phyloP scores from a whole-genome alignment of 2,113 vertebrate species.

The Malurus melanocephalus region DNA sequence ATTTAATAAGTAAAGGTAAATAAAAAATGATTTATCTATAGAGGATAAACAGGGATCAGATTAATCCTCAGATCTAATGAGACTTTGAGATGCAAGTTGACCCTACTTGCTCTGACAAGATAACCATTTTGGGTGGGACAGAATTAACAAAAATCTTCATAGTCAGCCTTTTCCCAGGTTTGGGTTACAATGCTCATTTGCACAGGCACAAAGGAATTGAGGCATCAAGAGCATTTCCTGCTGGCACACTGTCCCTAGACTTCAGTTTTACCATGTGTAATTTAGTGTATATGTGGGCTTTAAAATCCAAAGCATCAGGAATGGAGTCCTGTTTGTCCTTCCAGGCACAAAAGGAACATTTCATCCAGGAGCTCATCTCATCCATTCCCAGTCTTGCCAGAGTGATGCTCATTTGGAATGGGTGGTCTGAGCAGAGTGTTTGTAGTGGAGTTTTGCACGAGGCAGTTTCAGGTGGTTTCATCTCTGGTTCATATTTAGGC shows the following conservation, averaged over 20 bases:
- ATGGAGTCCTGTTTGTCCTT: not conserved
- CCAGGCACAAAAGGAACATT: not conserved
- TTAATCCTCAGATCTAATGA: not conserved
- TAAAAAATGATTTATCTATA: not conserved
- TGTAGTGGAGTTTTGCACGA: not conserved
- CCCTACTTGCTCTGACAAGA: not conserved
- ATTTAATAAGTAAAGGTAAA: not conserved
- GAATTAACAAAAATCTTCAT: not conserved
- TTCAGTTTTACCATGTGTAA: not conserved
- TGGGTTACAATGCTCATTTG: not conserved
- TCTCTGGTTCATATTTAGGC: not conserved
- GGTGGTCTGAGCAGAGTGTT: not conserved
- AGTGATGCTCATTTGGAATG: not conserved
- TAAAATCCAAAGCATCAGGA: not conserved
- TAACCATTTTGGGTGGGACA: not conserved
- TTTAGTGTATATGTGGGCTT: rapidly evolving
- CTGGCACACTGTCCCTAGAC: not conserved
- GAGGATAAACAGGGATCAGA: not conserved
- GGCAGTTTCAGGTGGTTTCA: not conserved
- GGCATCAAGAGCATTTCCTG: not conserved
- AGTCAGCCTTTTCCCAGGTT: not conserved
- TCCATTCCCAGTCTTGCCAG: not conserved
- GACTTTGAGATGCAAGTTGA: not conserved
- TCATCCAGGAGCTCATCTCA: not conserved
- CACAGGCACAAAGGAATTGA: rapidly evolving